Percentiles rank a stretch among this genome's conserved stretches.
These are phyloP conservation scores for Carduelis carduelis DNA, from an alignment of 2,797 vertebrate species.

Conservation along the genomic window DNA sequence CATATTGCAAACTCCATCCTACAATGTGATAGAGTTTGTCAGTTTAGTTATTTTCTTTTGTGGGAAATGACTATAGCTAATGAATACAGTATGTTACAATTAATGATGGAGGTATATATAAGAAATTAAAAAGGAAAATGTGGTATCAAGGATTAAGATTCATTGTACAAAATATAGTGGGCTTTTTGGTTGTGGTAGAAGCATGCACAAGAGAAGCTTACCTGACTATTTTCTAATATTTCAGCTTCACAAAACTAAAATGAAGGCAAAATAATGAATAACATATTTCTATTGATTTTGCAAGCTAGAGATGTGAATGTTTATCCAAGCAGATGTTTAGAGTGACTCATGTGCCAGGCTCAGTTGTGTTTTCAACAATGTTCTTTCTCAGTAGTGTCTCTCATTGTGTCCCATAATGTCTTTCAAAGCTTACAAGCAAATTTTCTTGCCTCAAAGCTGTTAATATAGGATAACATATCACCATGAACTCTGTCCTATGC, in stretches of 20 bases:
- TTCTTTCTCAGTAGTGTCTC: background rate
- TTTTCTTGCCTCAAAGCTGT: background rate
- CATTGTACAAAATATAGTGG: background rate
- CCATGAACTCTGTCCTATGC: background rate
- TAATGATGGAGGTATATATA: background rate
- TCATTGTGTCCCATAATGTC: background rate
- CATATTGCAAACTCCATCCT: background rate
- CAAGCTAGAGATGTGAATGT: background rate
- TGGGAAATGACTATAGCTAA: background rate
- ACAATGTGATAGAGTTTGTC: background rate
- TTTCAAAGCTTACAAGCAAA: background rate
- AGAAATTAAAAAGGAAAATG: background rate
- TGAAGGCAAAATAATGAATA: conserved; percentile 7
- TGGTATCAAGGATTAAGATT: background rate
- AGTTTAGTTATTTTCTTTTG: background rate
- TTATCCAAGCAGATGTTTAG: background rate
- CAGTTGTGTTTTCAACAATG: background rate
- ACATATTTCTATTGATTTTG: background rate
- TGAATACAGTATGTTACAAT: background rate
- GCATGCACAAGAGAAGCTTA: background rate
- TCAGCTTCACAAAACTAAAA: conserved; percentile 14
- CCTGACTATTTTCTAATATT: background rate
- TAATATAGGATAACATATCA: background rate
- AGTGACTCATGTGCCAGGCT: background rate
- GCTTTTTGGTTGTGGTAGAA: background rate